Evolutionary conservation across 1,140 invertebrate genomes (phyloP).

Genomic region (Sinonovacula constricta): DNA sequence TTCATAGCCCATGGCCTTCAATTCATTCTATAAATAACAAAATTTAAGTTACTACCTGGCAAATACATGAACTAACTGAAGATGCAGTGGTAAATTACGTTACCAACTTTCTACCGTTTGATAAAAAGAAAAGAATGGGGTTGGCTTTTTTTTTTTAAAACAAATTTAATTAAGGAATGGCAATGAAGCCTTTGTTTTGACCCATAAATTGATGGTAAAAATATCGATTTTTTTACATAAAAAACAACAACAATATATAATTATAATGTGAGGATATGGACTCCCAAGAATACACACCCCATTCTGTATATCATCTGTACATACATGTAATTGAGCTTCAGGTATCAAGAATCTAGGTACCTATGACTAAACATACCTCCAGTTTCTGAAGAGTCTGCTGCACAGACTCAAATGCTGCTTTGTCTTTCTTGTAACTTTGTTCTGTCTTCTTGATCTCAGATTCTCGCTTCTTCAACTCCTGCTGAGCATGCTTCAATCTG

Average conservation of each 20-base stretch:
- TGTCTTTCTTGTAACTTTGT: conserved; percentile 85
- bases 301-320: too few relatives aligned
- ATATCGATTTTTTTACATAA: too few relatives aligned
- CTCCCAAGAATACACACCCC: not conserved
- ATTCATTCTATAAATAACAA: conserved; percentile 77
- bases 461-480: conserved; percentile 85
- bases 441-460: conserved; percentile 86
- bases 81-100: too few relatives aligned
- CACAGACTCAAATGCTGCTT: conserved; percentile 75
- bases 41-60: not conserved
- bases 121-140: too few relatives aligned
- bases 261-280: not conserved
- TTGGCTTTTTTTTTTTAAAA: too few relatives aligned
- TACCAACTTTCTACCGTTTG: too few relatives aligned
- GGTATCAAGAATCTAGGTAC: too few relatives aligned
- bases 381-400: conserved; percentile 81
- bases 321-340: too few relatives aligned
- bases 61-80: not conserved
- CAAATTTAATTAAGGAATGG: too few relatives aligned
- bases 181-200: too few relatives aligned
- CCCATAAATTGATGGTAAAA: too few relatives aligned
- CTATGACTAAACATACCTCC: conserved; percentile 72
- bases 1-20: conserved; percentile 84
- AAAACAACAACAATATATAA: too few relatives aligned
- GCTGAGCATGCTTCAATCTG: conserved; percentile 84